Conservation (phyloP, 2,113 vertebrate species). For the Gallinago paraguaiae region DNA sequence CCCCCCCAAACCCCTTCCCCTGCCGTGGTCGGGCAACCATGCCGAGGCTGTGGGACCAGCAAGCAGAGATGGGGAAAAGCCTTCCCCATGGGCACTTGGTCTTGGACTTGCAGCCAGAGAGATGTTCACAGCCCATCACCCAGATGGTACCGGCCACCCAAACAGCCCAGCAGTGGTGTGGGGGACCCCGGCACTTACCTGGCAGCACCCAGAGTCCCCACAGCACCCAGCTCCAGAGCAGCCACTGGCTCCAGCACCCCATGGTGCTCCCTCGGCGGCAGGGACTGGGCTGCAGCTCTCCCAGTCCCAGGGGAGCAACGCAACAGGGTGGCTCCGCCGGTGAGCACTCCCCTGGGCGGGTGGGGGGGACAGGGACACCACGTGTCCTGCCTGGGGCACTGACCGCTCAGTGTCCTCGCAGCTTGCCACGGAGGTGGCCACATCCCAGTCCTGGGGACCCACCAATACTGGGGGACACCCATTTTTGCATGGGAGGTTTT, state of each 20-base stretch:
- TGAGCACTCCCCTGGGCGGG: not conserved
- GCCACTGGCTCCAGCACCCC: not conserved
- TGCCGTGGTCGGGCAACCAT: fast-evolving
- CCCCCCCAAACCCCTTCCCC: not conserved
- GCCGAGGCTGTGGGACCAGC: not conserved
- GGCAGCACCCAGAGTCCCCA: slow-evolving; percentile 24
- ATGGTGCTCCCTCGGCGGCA: not conserved
- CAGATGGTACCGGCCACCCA: fast-evolving
- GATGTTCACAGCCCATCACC: not conserved
- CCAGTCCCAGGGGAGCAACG: not conserved
- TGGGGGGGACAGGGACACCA: not conserved
- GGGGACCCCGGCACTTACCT: not conserved
- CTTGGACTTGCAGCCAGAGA: fast-evolving
- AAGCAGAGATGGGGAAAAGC: fast-evolving
- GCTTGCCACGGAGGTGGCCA: not conserved
- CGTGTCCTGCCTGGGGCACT: not conserved
- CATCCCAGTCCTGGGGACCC: not conserved
- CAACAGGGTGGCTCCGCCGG: not conserved
- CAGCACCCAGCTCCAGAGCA: slow-evolving; percentile 16
- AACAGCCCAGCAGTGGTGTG: fast-evolving
- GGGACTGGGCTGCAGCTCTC: not conserved
- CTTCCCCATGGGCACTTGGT: fast-evolving
- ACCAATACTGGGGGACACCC: no score
- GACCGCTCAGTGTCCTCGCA: not conserved
- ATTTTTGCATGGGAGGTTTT: not conserved